Evolutionary conservation across 2,797 vertebrate species (phyloP).

Genomic region (Gobio occitaniae): DNA sequence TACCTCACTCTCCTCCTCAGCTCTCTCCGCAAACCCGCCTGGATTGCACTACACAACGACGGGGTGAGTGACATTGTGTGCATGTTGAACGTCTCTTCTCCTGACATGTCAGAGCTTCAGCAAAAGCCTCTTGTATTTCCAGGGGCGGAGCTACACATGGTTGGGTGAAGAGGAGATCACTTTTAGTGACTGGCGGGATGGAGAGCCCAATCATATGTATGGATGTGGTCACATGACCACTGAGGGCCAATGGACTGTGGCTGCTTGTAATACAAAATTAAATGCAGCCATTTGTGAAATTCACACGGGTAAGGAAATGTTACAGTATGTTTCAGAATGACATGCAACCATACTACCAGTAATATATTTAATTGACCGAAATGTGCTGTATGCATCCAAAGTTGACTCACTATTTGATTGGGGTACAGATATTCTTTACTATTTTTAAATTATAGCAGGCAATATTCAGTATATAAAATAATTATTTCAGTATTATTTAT

Average conservation of each 20-base stretch:
- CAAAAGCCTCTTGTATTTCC: conserved; percentile 27
- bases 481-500: neutral
- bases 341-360: neutral
- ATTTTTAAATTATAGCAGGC: neutral
- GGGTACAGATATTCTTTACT: neutral
- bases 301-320: conserved; percentile 74
- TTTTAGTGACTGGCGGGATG: conserved; percentile 89
- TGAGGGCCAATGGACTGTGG: conserved; percentile 86
- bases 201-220: conserved; percentile 82
- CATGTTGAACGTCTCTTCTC: neutral
- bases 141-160: conserved; percentile 90
- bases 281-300: conserved; percentile 89
- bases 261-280: conserved; percentile 84
- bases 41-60: conserved; percentile 88
- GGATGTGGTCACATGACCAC: conserved; percentile 90
- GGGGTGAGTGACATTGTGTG: conserved; percentile 78
- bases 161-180: conserved; percentile 81
- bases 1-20: conserved; percentile 89
- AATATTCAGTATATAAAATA: neutral
- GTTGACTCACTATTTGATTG: neutral
- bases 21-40: conserved; percentile 82
- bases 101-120: conserved; percentile 15
- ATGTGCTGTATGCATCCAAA: neutral
- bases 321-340: neutral
- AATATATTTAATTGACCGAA: neutral